Evolutionary conservation across 2,888 invertebrate genomes (phyloP).

Genomic region (Scaptomyza parva): DNA sequence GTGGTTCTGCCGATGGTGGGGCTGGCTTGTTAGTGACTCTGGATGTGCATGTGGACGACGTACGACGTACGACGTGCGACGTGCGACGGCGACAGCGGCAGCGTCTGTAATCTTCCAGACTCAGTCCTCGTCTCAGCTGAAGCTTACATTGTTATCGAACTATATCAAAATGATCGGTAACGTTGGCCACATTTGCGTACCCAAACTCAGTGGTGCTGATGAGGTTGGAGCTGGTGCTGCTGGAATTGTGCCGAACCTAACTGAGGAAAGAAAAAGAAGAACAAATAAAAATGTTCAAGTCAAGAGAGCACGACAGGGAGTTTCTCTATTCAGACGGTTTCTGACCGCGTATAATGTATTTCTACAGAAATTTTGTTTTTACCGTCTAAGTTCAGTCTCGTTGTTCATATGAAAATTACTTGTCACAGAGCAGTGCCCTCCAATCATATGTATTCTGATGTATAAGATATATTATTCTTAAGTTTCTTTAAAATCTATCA

Average conservation of each 20-base stretch:
- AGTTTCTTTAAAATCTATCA: too few relatives aligned
- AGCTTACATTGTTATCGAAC: conserved; percentile 79
- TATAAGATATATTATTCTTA: too few relatives aligned
- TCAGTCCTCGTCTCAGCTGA: conserved; percentile 29
- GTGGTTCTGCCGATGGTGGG: conserved; percentile 32
- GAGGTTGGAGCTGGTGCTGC: conserved; percentile 29
- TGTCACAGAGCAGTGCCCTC: too few relatives aligned
- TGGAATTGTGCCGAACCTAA: conserved; percentile 48
- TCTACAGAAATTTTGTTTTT: too few relatives aligned
- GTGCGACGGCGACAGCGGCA: conserved; percentile 70
- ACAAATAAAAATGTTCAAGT: background rate
- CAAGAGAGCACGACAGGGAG: background rate
- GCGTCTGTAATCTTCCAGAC: conserved; percentile 56
- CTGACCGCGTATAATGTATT: too few relatives aligned
- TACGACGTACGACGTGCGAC: too few relatives aligned
- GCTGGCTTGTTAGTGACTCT: conserved; percentile 73
- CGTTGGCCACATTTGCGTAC: conserved; percentile 74
- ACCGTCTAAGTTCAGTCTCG: too few relatives aligned
- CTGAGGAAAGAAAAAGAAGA: conserved; percentile 12
- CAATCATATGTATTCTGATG: too few relatives aligned
- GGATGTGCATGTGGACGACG: conserved; percentile 53
- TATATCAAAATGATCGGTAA: conserved; percentile 80
- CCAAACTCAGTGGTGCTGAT: conserved; percentile 20
- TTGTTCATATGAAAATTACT: too few relatives aligned
- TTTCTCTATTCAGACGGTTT: background rate